Evolutionary conservation across 2,113 vertebrate species (phyloP), one percentile per base, ranked within the genome.

Genomic region (Brachyistius frenatus): DNA sequence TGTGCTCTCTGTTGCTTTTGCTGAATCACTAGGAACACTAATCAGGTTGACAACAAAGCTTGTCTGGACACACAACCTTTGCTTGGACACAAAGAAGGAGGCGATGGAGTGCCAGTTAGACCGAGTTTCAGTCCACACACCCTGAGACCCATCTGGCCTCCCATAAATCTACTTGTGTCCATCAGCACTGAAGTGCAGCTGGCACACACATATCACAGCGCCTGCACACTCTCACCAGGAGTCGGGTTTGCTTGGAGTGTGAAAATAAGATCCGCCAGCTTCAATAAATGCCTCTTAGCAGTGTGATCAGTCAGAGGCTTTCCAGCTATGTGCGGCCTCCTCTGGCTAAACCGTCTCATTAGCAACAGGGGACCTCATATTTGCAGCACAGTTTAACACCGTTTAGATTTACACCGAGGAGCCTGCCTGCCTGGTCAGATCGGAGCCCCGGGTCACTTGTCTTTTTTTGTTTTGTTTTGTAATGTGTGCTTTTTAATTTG

Each of bases 241-340:
- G 95, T 96, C 94, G 71, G 83, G 81, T 94, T 94, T 81, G 87
- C 95, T 77, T 74, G 15, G 72, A 78, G 95, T 94, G 95, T 95
- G 96, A 95, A 96, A 96, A 96, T 91, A 94, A 92, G 92, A 95
- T 96, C 93, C 90, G 76, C 90, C 90, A 49, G 76, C 94, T 89
- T 95, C 82, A 82, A 93, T 95, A 92, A 93, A 93, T 86, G 90
- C 93, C 91, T 84, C 90, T 94, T 93, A 95, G 91, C 93, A 85
- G 92, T 70, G 39, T 39, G 86, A 93, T 93, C 93, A 83, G 86
- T 89, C 90, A 80, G 90, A 92, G 86, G 85, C 89, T 90, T 93
- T 83, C 89, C 91, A 94, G 90, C 84, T 86, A 93, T 94, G 94
- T 79, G 74, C 66, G 88, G 90, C 91, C 84, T 90, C 86, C 90